Conservation (phyloP, 2,797 vertebrate species). For the Sebastes goodei region DNA sequence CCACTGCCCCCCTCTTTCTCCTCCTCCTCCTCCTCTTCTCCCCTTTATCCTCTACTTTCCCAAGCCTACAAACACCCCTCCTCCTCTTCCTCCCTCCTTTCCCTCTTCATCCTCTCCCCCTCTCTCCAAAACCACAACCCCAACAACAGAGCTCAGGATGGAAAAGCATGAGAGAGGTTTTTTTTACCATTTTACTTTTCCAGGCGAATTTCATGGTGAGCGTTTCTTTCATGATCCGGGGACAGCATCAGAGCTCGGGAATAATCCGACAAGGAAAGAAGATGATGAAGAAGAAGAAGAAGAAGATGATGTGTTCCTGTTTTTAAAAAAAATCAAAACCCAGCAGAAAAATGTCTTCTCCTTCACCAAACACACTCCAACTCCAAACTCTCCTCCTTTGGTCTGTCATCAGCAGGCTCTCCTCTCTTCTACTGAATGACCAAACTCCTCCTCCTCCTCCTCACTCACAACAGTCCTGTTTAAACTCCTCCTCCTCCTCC, state of each 20-base stretch:
- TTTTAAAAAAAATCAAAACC: background rate
- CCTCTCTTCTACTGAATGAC: constrained; percentile 70
- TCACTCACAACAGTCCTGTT: constrained; percentile 48
- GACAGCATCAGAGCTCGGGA: constrained; percentile 76
- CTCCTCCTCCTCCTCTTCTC: background rate
- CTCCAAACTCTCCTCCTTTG: constrained; percentile 39
- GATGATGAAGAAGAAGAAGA: background rate
- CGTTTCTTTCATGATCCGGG: constrained; percentile 81
- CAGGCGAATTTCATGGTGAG: constrained; percentile 94
- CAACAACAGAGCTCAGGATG: constrained; percentile 52
- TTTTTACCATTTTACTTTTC: constrained; percentile 93
- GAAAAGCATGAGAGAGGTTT: constrained; percentile 4
- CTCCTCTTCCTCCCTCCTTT: background rate
- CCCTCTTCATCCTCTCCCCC: background rate
- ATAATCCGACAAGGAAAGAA: constrained; percentile 47
- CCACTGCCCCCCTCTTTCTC: background rate
- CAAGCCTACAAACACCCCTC: constrained; percentile 35
- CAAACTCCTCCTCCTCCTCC: constrained; percentile 73
- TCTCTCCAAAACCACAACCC: constrained; percentile 53
- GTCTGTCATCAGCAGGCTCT: constrained; percentile 46
- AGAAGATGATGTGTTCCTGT: constrained; percentile 6
- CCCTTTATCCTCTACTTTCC: constrained; percentile 75
- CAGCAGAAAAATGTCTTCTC: constrained; percentile 46
- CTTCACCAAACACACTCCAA: constrained; percentile 63
- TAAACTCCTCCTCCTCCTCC: constrained; percentile 25